A percentile compares a stretch with the other conserved stretches of the same genome.
phyloP scores from a whole-genome alignment of 2,888 invertebrate species.

The Physocephala rufipes region DNA sequence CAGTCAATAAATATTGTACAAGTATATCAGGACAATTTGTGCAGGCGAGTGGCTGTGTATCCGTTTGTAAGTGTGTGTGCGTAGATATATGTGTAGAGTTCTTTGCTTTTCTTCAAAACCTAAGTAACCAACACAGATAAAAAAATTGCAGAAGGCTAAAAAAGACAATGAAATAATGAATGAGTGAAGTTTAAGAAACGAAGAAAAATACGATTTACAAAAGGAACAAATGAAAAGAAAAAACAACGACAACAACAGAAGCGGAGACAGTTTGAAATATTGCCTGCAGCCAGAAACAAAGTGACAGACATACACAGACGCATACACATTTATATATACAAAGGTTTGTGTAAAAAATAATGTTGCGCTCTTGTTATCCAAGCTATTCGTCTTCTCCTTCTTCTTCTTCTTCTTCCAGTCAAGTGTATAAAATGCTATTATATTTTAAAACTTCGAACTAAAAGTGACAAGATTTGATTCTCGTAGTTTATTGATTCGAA shows the following conservation, averaged over 20 bases:
- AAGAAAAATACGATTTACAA: not conserved
- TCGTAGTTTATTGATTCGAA: not conserved
- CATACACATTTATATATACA: not conserved
- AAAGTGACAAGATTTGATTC: conserved; percentile 13
- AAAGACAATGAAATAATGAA: not conserved
- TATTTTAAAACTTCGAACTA: not conserved
- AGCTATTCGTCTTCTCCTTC: too few relatives aligned
- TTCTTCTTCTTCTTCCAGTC: not conserved
- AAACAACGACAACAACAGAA: not conserved
- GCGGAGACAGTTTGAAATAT: conserved; percentile 1
- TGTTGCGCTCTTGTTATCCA: not conserved
- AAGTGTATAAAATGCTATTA: not conserved
- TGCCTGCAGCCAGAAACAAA: conserved; percentile 2
- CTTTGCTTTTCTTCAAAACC: not conserved
- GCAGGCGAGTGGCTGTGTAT: not conserved
- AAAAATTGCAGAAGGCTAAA: not conserved
- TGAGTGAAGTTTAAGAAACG: not conserved
- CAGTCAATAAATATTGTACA: not conserved
- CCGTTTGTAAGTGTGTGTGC: not conserved
- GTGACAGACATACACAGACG: not conserved
- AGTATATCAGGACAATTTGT: not conserved
- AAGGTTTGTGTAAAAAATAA: not conserved
- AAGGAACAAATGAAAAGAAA: not conserved
- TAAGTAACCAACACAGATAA: not conserved
- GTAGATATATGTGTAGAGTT: not conserved